Base-by-base conservation (phyloP, 2,797 vertebrate species). In the Cossypha dichroa region DNA sequence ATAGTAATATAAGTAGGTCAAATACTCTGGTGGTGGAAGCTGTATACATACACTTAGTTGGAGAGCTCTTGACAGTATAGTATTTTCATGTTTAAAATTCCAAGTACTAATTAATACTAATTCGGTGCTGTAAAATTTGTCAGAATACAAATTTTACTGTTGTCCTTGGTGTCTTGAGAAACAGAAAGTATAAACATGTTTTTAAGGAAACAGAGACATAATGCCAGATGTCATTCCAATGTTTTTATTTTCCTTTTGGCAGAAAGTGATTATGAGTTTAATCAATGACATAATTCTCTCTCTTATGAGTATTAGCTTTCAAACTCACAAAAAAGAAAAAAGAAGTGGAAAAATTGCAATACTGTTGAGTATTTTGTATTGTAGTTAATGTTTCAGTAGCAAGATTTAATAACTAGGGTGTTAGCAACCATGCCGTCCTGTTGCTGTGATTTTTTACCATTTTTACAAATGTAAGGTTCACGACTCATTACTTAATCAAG, bases 161-260 rank as follows among this genome's bases (percentile, higher is more conserved):
- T 80, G 18, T 63, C 33, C 21, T 75, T 78, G 10, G 11, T 75
- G 59, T 88, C 40, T 70, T 87, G 80, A 81, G 74, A 85, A 93
- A 84, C 76, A 88, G 69, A 96, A 94, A 90, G 79, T 67, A 63
- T 9, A 88, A 89, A 51, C 55, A 19, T 96, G 41, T 95, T 96
- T 96, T 93, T 94, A 86, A 85, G 80, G 63, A 88, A 96, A 85
- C 67, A 85, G 79, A 85, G 67, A 69, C 40, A 73, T 86, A 41
- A 38, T 66, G 48, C 95, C 94, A 96, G 76, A 90, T 92, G 74
- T 79, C 88, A 81, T 95, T 94, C 69, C 80, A 45, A 52, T 90
- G 85, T 82, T 95, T 95, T 90, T 93, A 82, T 96, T 95, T 92
- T 93, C 91, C 74, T 86, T 49, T 63, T 93, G 92, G 83, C 45